Conservation (phyloP, 2,888 invertebrate species). For the Ceraclea dissimilis region DNA sequence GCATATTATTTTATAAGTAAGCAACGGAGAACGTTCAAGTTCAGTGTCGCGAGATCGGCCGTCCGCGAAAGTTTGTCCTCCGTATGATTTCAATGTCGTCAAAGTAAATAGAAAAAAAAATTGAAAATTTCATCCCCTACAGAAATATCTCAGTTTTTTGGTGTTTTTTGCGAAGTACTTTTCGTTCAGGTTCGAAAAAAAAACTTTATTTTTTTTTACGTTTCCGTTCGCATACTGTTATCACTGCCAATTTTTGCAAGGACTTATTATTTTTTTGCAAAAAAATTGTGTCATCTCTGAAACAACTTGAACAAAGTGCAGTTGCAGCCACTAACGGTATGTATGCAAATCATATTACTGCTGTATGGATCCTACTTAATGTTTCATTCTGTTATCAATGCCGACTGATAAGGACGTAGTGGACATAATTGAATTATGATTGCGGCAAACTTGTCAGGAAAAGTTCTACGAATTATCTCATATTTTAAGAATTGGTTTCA, state of each 20-base stretch:
- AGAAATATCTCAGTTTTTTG: not conserved
- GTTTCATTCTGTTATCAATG: too few relatives aligned
- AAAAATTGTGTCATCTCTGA: conserved; percentile 2
- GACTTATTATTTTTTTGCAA: conserved; percentile 4
- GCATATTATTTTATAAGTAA: conserved; percentile 25
- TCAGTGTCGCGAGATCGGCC: conserved; percentile 24
- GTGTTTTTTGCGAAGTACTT: not conserved
- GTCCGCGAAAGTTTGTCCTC: conserved; percentile 19
- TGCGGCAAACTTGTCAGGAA: too few relatives aligned
- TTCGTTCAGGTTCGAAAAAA: too few relatives aligned
- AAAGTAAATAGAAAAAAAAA: not conserved
- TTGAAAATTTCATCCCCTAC: not conserved
- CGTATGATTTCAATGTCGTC: not conserved
- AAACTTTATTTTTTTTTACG: not conserved
- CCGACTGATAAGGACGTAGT: too few relatives aligned
- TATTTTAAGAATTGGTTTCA: too few relatives aligned
- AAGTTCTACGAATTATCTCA: too few relatives aligned
- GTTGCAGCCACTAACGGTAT: not conserved
- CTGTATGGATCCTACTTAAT: not conserved
- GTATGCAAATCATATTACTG: not conserved
- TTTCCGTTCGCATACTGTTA: not conserved
- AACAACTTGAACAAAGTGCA: not conserved
- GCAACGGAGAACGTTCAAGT: conserved; percentile 24
- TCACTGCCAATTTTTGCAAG: conserved; percentile 3
- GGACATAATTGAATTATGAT: too few relatives aligned